These are phyloP conservation scores for Hyperoplus lanceolatus DNA, from an alignment of 2,797 vertebrate species.

Conservation along the genomic window DNA sequence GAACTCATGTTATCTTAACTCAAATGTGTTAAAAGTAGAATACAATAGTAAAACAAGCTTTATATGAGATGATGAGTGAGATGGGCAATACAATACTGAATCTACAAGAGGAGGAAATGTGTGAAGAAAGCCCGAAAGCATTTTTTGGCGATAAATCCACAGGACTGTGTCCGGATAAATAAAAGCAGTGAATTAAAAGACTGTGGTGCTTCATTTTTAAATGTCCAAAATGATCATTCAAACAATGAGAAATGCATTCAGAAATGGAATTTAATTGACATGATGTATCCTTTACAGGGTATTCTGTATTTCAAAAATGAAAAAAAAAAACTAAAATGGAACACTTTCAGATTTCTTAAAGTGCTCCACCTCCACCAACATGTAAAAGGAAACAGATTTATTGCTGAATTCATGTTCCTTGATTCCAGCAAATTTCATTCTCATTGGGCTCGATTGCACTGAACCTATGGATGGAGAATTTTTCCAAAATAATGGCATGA, in stretches of 20 bases:
- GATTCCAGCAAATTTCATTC: slow-evolving; percentile 75
- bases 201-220: neutral
- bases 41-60: neutral
- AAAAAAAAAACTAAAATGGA: slow-evolving; percentile 20
- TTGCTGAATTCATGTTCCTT: slow-evolving; percentile 83
- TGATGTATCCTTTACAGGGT: slow-evolving; percentile 78
- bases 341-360: slow-evolving; percentile 53
- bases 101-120: neutral
- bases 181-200: neutral
- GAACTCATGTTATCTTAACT: too few species aligned
- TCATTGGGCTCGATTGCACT: slow-evolving; percentile 45
- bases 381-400: slow-evolving; percentile 74
- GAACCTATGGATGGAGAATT: slow-evolving; percentile 26
- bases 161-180: neutral
- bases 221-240: slow-evolving; percentile 34
- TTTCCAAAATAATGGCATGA: slow-evolving; percentile 28
- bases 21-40: too few species aligned
- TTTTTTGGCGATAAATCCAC: neutral
- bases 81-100: neutral
- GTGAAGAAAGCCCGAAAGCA: neutral
- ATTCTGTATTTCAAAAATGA: slow-evolving; percentile 73
- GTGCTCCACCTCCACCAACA: slow-evolving; percentile 53
- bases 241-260: slow-evolving; percentile 73
- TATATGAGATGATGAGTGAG: neutral
- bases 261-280: slow-evolving; percentile 81